Conservation (phyloP, 1,140 invertebrate species). For the Manduca sexta region DNA sequence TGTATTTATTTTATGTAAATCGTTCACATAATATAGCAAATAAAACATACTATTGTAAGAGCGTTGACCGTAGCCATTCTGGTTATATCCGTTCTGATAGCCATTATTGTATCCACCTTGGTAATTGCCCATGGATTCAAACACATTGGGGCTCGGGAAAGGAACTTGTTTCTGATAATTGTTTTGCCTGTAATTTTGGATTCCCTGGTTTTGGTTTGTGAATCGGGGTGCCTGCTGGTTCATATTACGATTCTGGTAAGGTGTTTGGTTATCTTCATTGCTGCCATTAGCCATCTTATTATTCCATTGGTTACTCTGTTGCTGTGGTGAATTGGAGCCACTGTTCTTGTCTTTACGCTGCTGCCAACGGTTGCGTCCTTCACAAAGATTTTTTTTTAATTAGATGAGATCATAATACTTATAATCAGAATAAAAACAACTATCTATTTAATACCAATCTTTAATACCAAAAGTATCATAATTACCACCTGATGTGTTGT, state of each 20-base stretch:
- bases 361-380: slow-evolving; percentile 71
- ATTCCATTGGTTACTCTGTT: slow-evolving; percentile 66
- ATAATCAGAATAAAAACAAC: too few species aligned
- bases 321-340: slow-evolving; percentile 55
- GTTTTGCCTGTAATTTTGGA: slow-evolving; percentile 56
- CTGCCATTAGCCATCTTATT: slow-evolving; percentile 58
- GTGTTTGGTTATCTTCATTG: slow-evolving; percentile 43
- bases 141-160: slow-evolving; percentile 64
- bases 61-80: slow-evolving; percentile 64
- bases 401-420: not conserved
- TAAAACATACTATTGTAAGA: slow-evolving; percentile 46
- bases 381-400: slow-evolving; percentile 6
- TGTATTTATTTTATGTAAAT: too few species aligned
- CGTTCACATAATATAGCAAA: too few species aligned
- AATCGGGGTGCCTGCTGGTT: slow-evolving; percentile 61
- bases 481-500: slow-evolving; percentile 44
- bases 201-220: slow-evolving; percentile 53
- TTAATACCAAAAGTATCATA: slow-evolving; percentile 5
- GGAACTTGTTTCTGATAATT: slow-evolving; percentile 61
- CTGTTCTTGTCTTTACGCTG: slow-evolving; percentile 69
- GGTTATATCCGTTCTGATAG: slow-evolving; percentile 65
- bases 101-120: slow-evolving; percentile 67
- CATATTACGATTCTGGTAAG: slow-evolving; percentile 49
- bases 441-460: too few species aligned
- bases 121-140: slow-evolving; percentile 64